Base-by-base conservation (phyloP, 2,888 invertebrate genomes). In the Tetranychus truncatus region DNA sequence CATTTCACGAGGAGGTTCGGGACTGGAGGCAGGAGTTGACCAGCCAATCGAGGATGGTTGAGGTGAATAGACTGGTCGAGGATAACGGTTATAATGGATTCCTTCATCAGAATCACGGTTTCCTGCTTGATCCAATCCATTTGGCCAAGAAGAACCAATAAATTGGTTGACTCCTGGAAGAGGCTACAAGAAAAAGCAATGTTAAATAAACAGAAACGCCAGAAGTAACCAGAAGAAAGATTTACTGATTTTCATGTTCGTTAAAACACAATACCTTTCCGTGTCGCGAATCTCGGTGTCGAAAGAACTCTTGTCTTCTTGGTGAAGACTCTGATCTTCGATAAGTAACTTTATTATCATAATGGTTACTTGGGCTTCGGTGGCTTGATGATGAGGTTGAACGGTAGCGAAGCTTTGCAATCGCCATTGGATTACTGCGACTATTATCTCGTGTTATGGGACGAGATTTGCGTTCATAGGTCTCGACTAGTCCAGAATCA, bases 231-330 rank as follows among this genome's bases (percentile, higher is more conserved):
- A 24, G 20, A 20, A 8, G n/a, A 6, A 21, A 20, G 69, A 20
- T 24, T 67, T 8, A 1, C n/a, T 24, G 20, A 11, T 20, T 11
- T 5, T 7, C 15, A 21, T 20, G 21, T 24, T 69, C 55, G 9
- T 5, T 55, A 1, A 1, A 24, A 24, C 24, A 24, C 24, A 18
- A 20, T 69, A 69, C 69, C 69, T 69, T 69, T 4, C 69, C 69
- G 20, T 69, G 69, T 9, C 34, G 15, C 34, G 69, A 69, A 4
- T 69, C 69, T 21, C 69, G 69, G 9, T 24, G 34, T 6, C 69
- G 69, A 21, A 69, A 69, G 21, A 69, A 69, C 8, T 69, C 69
- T 69, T 69, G 69, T 20, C 69, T 20, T 24, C 69, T 69, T 11
- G 21, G 21, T 4, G 69, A 69, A 1, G 69, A 21, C 5, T 69